phyloP scores from a whole-genome alignment of 2,797 vertebrate genomes.

The Malurus leucopterus region DNA sequence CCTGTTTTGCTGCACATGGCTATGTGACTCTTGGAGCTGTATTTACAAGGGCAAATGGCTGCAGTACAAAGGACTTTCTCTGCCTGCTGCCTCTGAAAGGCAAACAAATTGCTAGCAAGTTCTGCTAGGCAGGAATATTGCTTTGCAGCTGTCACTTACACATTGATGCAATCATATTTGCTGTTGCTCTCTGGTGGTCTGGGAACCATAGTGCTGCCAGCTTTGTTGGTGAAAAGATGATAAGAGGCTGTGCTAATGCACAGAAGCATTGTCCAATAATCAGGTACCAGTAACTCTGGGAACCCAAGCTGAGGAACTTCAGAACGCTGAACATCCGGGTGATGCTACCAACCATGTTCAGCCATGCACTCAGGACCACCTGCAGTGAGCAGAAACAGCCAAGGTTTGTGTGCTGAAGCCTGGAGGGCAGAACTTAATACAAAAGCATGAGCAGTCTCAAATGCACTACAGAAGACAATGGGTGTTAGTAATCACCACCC shows the following conservation, averaged over 20 bases:
- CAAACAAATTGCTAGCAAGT: not conserved
- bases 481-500: not conserved
- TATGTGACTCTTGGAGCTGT: not conserved
- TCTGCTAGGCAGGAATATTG: not conserved
- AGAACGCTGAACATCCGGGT: conserved; percentile 70
- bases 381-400: conserved; percentile 53
- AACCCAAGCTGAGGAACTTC: not conserved
- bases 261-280: conserved; percentile 86
- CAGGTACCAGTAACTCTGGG: conserved; percentile 65
- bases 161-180: conserved; percentile 93
- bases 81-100: not conserved
- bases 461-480: not conserved
- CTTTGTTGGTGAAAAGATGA: conserved; percentile 91
- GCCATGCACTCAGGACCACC: conserved; percentile 85
- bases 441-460: not conserved
- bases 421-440: not conserved
- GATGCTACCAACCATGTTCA: conserved; percentile 84
- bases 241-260: conserved; percentile 87
- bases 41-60: not conserved
- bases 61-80: not conserved
- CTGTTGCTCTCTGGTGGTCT: conserved; percentile 87
- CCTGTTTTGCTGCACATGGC: not conserved
- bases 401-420: not conserved
- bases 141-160: conserved; percentile 76
- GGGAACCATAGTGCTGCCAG: conserved; percentile 94